Conservation (phyloP, 2,113 vertebrate species). For the Phylloscopus trochilus region DNA sequence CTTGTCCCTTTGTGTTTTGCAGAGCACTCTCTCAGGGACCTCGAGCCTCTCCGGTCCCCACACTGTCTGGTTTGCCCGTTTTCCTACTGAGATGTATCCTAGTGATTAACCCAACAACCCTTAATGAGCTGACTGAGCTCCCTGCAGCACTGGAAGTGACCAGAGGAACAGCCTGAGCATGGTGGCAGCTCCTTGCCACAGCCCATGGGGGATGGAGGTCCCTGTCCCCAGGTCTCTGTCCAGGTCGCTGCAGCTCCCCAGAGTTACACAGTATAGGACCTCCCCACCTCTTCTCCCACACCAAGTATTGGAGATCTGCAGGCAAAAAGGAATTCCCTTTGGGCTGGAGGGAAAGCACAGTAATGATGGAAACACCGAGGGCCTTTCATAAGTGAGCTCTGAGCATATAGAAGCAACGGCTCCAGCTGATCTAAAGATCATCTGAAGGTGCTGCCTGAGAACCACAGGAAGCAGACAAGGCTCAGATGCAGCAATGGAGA, state of each 20-base stretch:
- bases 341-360: neutral
- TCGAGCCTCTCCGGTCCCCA: neutral
- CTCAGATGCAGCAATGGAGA: fast-evolving
- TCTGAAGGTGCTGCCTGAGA: neutral
- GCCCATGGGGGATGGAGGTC: neutral
- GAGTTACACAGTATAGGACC: fast-evolving
- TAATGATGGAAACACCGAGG: neutral
- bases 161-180: neutral
- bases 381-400: neutral
- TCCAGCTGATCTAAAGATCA: neutral
- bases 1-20: neutral
- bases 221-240: neutral
- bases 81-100: slow-evolving; percentile 42
- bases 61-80: neutral
- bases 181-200: neutral
- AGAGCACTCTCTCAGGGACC: neutral
- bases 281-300: neutral
- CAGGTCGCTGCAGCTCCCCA: neutral
- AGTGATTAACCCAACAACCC: slow-evolving; percentile 54
- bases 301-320: neutral
- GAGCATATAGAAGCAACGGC: neutral
- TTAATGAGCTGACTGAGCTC: slow-evolving; percentile 30
- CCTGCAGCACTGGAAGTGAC: neutral
- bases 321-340: neutral
- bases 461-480: neutral